These are phyloP conservation scores for Pachyseris speciosa DNA, from an alignment of 64 coral and sea anemone genomes.

Conservation along the genomic window DNA sequence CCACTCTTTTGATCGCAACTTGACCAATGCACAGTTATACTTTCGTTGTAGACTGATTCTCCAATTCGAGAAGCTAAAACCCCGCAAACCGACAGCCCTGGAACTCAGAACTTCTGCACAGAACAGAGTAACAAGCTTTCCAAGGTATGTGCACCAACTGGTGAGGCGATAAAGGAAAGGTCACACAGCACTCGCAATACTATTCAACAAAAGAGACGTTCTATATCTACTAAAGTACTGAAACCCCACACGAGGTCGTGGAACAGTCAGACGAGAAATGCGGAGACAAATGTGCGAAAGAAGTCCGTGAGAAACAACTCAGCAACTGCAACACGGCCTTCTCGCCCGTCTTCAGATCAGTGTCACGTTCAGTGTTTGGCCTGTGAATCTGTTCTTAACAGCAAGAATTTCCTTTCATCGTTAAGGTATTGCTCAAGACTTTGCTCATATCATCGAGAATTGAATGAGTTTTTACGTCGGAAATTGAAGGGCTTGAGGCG, in stretches of 20 bases:
- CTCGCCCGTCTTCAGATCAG: background rate
- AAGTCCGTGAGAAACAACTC: background rate
- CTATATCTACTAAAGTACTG: background rate
- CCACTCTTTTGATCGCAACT: too few species aligned
- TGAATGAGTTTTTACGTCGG: background rate
- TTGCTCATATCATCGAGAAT: background rate
- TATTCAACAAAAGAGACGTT: background rate
- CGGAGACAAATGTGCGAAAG: background rate
- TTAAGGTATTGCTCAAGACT: background rate
- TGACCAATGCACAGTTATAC: background rate
- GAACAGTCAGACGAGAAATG: background rate
- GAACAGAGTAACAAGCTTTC: background rate
- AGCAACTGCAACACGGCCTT: background rate
- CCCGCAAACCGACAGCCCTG: background rate
- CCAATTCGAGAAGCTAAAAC: background rate
- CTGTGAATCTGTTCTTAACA: slow-evolving; percentile 6
- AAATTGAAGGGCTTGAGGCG: background rate
- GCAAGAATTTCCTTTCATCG: slow-evolving; percentile 1
- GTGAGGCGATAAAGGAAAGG: background rate
- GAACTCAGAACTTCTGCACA: background rate
- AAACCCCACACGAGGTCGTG: background rate
- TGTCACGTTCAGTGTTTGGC: background rate
- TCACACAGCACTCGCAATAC: background rate
- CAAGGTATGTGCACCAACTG: background rate
- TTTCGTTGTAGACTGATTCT: background rate